These are phyloP conservation scores for Bradypodion ventrale DNA, from an alignment of 2,797 vertebrate genomes.

Conservation along the genomic window DNA sequence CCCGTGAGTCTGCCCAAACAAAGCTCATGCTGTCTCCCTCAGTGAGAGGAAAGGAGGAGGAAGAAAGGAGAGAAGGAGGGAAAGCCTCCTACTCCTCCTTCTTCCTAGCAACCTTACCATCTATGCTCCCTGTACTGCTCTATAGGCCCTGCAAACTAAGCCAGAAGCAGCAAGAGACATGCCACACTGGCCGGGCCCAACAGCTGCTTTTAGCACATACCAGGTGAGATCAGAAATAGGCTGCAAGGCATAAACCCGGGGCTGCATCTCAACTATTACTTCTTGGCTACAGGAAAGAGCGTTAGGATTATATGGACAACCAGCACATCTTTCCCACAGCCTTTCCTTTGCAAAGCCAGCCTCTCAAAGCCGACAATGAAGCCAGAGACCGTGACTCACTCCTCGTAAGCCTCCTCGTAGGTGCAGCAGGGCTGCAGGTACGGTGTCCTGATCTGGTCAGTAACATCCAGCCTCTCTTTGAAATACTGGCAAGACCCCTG, in stretches of 20 bases:
- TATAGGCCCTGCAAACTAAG: no score
- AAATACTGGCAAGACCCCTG: slow-evolving; percentile 91
- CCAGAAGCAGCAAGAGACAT: neutral
- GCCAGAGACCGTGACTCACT: slow-evolving; percentile 71
- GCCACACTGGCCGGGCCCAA: neutral
- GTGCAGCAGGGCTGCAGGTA: slow-evolving; percentile 72
- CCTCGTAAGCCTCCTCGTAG: slow-evolving; percentile 79
- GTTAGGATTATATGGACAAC: neutral
- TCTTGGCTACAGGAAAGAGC: neutral
- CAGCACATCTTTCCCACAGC: neutral
- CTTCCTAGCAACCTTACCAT: no score
- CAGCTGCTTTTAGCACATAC: no score
- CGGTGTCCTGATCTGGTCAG: slow-evolving; percentile 78
- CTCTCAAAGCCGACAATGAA: neutral
- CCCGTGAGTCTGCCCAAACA: no score
- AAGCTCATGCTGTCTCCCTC: no score
- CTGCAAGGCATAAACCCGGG: no score
- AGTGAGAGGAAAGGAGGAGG: no score
- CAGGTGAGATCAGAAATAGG: neutral
- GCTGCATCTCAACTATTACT: neutral
- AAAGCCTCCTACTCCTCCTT: no score
- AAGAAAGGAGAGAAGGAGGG: no score
- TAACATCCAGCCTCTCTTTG: slow-evolving; percentile 83
- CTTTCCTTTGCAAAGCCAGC: no score
- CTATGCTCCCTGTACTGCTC: neutral